phyloP scores from a whole-genome alignment of 1,140 invertebrate genomes.

The Bombus waltoni region DNA sequence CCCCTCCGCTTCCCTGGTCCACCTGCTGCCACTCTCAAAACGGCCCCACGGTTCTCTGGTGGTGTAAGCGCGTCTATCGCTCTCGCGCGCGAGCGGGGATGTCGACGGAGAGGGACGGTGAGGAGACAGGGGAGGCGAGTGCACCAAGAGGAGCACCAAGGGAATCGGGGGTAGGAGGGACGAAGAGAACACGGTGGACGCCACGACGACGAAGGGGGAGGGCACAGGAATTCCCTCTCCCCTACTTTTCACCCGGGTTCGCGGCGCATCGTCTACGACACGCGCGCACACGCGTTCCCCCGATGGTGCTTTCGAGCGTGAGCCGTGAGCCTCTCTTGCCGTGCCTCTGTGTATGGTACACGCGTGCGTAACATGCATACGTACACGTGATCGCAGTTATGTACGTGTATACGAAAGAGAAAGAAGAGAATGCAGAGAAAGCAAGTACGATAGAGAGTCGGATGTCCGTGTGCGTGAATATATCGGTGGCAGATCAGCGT shows the following conservation, averaged over 20 bases:
- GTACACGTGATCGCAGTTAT: background rate
- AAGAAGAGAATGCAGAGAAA: background rate
- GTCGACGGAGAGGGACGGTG: constrained; percentile 12
- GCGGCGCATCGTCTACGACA: constrained; percentile 74
- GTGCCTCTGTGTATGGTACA: constrained; percentile 3
- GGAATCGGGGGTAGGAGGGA: constrained; percentile 18
- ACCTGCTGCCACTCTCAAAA: constrained; percentile 67
- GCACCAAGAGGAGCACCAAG: constrained; percentile 17
- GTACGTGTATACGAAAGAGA: background rate
- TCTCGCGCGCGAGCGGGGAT: constrained; percentile 13
- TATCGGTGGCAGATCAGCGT: constrained; percentile 6
- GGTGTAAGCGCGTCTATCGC: constrained; percentile 46
- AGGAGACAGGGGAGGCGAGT: constrained; percentile 4
- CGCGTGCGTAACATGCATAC: constrained; percentile 9
- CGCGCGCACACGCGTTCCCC: constrained; percentile 43
- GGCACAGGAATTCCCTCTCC: constrained; percentile 74
- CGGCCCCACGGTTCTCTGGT: constrained; percentile 45
- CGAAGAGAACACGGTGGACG: constrained; percentile 13
- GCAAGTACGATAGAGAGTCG: background rate
- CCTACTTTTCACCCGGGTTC: constrained; percentile 73
- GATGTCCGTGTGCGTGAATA: background rate
- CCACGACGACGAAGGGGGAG: constrained; percentile 9
- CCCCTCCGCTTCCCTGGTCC: constrained; percentile 48
- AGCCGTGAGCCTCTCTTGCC: background rate
- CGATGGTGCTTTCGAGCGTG: background rate